Evolutionary conservation across 2,113 vertebrate species (phyloP), one percentile per base, ranked within the genome.

Genomic region (Orcinus orca): DNA sequence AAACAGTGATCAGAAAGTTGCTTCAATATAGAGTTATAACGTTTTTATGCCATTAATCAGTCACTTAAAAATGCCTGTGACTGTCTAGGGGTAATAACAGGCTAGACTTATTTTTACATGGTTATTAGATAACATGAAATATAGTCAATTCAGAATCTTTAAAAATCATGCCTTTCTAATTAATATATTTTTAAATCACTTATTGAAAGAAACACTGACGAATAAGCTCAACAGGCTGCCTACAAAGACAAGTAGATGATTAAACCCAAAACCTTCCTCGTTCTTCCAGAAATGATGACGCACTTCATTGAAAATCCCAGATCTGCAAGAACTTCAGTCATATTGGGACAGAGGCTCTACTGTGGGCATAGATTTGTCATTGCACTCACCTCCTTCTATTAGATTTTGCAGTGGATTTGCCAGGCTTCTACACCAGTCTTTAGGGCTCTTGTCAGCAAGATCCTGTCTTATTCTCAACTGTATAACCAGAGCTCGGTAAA

Each of bases 61-160:
- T 86, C 79, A 91, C 6, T 70, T 87, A 4, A 80, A 76, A 89
- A 14, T 60, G 20, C 20, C 63, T 63, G 29, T 11, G 29, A 58
- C 47, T 60, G 23, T 62, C 68, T 63, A 76, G 7, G 23, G 18
- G 4, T 84, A 38, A 73, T 50, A 97, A 77, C 17, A 90, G 31
- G 10, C 41, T 76, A 44, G 44, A 12, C 33, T 90, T 96, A 47
- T 67, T 74, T 89, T 84, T 38, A 90, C 4, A 84, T 53, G 38
- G 36, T 77, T 86, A 80, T 50, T 76, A 82, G 70, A 93, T 63
- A 92, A 76, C 25, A 84, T 21, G 10, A 97, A 96, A 93, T 47
- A 23, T 26, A 20, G 23, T 76, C 60, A 68, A 80, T 60, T 93
- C 5, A 60, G 86, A 93, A 11, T 50, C n/a, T 44, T 90, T 95